These are phyloP conservation scores for Neostethus bicornis DNA, from an alignment of 2,797 vertebrate species.

Conservation along the genomic window DNA sequence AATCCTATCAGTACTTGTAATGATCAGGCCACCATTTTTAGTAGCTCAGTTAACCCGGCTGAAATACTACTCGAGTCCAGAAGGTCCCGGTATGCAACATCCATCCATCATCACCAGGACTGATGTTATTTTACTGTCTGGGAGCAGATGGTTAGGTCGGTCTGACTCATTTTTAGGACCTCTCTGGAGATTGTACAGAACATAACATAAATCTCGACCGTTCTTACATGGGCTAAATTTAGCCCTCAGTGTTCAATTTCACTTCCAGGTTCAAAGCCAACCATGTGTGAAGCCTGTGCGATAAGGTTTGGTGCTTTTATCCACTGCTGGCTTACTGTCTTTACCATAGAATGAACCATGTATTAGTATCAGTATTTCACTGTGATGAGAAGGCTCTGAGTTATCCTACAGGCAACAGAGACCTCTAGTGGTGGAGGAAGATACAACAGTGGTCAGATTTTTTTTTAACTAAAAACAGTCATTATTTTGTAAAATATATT, in stretches of 20 bases:
- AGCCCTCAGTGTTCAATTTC: slow-evolving; percentile 37
- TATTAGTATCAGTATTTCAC: slow-evolving; percentile 30
- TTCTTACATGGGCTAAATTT: slow-evolving; percentile 59
- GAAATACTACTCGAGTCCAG: slow-evolving; percentile 25
- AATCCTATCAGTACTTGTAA: slow-evolving; percentile 29
- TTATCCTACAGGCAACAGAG: slow-evolving; percentile 54
- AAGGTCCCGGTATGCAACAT: slow-evolving; percentile 47
- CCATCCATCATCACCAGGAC: slow-evolving; percentile 70
- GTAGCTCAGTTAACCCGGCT: slow-evolving; percentile 51
- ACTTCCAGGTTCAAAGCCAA: slow-evolving; percentile 29
- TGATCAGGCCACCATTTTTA: slow-evolving; percentile 12
- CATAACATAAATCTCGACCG: slow-evolving; percentile 59
- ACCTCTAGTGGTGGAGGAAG: slow-evolving; percentile 71
- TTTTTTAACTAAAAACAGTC: not conserved
- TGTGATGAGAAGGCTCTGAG: slow-evolving; percentile 12
- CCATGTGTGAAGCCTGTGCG: slow-evolving; percentile 32
- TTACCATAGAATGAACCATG: slow-evolving; percentile 32
- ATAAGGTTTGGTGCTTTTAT: slow-evolving; percentile 47
- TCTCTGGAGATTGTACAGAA: slow-evolving; percentile 53
- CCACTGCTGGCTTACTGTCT: slow-evolving; percentile 28
- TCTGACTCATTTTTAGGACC: slow-evolving; percentile 67
- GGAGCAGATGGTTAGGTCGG: slow-evolving; percentile 72
- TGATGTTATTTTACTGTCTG: slow-evolving; percentile 71
- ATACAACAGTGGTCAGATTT: not conserved
- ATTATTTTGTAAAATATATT: not conserved